These are phyloP conservation scores for Protobothrops flavoviridis DNA, from an alignment of 2,113 vertebrate species.

Conservation along the genomic window DNA sequence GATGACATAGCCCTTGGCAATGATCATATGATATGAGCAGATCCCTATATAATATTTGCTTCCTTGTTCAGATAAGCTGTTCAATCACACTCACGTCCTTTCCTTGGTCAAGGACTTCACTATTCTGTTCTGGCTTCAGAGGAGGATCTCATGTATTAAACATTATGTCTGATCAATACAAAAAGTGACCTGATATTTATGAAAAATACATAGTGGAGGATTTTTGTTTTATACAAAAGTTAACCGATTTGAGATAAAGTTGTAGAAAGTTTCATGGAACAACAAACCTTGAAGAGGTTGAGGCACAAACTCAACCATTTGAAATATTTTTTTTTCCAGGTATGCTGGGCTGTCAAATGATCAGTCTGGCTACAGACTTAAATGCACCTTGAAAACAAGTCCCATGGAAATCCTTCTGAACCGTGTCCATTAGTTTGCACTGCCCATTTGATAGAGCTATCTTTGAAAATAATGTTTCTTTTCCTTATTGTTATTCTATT, in stretches of 20 bases:
- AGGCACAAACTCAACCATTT: constrained; percentile 18
- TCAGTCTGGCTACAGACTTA: not conserved
- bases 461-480: not conserved
- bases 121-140: constrained; percentile 7
- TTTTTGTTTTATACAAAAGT: constrained; percentile 8
- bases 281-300: not conserved
- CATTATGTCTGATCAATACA: not conserved
- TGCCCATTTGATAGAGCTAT: not conserved
- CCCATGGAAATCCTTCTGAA: not conserved
- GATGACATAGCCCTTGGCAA: not conserved
- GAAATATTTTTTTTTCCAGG: not conserved
- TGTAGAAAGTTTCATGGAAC: not conserved
- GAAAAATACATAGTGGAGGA: not conserved
- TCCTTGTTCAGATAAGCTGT: not conserved
- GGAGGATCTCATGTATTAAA: not conserved
- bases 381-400: not conserved
- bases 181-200: constrained; percentile 15
- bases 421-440: not conserved
- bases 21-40: not conserved
- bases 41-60: not conserved
- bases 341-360: not conserved
- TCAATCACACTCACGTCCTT: not conserved
- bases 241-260: not conserved
- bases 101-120: not conserved
- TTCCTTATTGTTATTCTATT: not conserved